Conservation (phyloP, 2,113 vertebrate species). For the Pardalotus punctatus region DNA sequence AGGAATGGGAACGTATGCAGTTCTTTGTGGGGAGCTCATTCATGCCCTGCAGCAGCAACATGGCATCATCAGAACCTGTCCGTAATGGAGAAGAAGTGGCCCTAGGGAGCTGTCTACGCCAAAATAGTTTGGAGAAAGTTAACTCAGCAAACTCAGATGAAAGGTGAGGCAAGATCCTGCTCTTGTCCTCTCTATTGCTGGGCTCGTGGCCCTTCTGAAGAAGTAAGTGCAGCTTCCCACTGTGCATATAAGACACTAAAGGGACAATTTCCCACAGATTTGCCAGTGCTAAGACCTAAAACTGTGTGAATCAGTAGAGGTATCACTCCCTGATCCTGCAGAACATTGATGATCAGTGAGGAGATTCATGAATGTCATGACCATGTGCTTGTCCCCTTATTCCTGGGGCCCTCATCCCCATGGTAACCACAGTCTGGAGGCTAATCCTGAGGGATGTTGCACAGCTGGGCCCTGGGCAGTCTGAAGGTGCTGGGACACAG, state of each 20-base stretch:
- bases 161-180: neutral
- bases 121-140: neutral
- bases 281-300: neutral
- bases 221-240: neutral
- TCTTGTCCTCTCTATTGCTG: neutral
- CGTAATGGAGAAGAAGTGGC: neutral
- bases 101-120: neutral
- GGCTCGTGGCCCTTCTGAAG: neutral
- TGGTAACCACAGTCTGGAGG: neutral
- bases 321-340: neutral
- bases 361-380: neutral
- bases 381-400: neutral
- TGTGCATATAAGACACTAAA: neutral
- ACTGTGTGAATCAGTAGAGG: neutral
- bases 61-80: neutral
- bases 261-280: neutral
- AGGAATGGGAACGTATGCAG: accelerated
- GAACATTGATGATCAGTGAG: neutral
- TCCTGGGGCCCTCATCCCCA: neutral
- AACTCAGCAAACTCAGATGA: neutral
- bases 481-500: neutral
- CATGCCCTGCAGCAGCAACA: neutral
- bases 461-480: neutral
- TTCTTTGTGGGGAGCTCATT: neutral
- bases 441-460: neutral